Evolutionary conservation across 2,113 vertebrate species (phyloP).

Genomic region (Phylloscopus trochilus): DNA sequence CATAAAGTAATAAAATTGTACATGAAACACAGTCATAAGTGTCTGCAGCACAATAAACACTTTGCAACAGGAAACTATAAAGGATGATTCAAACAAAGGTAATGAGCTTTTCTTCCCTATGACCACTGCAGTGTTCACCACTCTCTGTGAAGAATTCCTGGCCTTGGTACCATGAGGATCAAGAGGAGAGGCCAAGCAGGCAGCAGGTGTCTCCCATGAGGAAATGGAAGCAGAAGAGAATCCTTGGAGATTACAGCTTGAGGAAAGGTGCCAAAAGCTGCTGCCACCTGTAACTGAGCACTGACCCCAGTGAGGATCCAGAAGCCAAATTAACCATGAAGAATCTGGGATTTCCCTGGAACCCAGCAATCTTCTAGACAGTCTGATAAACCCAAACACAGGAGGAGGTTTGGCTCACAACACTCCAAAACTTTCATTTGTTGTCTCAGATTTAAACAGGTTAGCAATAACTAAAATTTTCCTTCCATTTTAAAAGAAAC

Average conservation of each 20-base stretch:
- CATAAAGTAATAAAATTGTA: background rate
- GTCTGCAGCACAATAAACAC: background rate
- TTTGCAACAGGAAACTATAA: background rate
- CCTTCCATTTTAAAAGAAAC: background rate
- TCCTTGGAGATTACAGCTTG: background rate
- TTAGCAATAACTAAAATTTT: background rate
- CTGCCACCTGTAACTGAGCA: background rate
- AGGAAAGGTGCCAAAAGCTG: background rate
- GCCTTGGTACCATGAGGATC: background rate
- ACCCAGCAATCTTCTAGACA: background rate
- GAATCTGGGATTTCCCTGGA: background rate
- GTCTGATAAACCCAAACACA: background rate
- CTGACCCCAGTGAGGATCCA: background rate
- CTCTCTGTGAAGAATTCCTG: background rate
- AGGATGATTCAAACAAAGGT: background rate
- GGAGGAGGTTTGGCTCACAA: background rate
- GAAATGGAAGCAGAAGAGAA: background rate
- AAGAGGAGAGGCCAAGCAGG: background rate
- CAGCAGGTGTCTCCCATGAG: background rate
- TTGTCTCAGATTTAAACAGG: background rate
- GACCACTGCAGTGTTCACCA: background rate
- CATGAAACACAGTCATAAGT: background rate
- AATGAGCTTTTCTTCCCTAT: background rate
- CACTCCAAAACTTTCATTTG: background rate
- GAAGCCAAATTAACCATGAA: background rate